Percentiles rank a stretch among this genome's conserved stretches.
phyloP scores from a whole-genome alignment of 2,113 vertebrate genomes.

The Zosterops hypoxanthus region DNA sequence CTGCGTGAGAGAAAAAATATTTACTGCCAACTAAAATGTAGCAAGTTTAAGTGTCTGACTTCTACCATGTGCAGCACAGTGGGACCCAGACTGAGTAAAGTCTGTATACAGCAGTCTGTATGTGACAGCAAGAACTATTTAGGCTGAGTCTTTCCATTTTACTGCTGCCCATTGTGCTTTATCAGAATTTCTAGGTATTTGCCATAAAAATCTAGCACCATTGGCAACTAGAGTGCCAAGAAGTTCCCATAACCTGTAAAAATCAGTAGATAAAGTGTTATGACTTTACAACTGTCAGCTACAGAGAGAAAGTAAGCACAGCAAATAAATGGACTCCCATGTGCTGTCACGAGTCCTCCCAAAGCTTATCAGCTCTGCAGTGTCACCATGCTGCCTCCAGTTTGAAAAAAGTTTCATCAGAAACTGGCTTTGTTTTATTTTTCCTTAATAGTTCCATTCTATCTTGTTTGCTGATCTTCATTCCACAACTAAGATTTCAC shows the following conservation, averaged over 20 bases:
- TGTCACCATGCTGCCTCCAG: neutral
- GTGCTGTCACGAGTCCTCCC: neutral
- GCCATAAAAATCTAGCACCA: neutral
- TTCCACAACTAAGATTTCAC: neutral
- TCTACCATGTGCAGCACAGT: neutral
- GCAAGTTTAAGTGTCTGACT: neutral
- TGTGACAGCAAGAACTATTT: neutral
- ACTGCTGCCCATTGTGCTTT: neutral
- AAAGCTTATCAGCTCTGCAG: neutral
- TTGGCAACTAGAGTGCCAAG: neutral
- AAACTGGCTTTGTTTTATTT: neutral
- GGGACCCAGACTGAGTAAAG: neutral
- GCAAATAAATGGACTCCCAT: neutral
- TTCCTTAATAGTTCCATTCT: neutral
- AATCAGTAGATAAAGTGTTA: neutral
- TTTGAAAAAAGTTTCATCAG: neutral
- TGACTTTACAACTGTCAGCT: neutral
- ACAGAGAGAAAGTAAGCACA: neutral
- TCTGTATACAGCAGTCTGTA: neutral
- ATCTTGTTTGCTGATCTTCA: neutral
- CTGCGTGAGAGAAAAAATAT: neutral
- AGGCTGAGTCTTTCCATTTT: neutral
- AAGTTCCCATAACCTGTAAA: neutral
- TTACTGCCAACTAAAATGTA: neutral
- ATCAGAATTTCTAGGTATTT: neutral